Evolutionary conservation across 2,888 invertebrate genomes (phyloP).

Genomic region (Pollenia amentaria): DNA sequence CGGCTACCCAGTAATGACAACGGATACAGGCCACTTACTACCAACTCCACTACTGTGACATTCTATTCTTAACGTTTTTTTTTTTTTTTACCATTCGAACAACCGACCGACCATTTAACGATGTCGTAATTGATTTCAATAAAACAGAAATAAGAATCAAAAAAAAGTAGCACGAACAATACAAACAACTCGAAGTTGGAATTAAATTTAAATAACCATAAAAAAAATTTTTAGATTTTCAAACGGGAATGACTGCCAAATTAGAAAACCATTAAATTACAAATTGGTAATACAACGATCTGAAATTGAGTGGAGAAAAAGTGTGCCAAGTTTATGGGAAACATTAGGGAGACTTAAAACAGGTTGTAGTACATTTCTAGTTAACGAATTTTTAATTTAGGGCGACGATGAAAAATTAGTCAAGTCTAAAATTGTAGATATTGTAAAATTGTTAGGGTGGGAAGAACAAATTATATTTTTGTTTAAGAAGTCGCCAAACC

Average conservation of each 20-base stretch:
- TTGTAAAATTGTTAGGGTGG: too few species aligned
- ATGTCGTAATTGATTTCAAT: slow-evolving; percentile 62
- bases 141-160: slow-evolving; percentile 2
- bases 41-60: slow-evolving; percentile 18
- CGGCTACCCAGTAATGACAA: slow-evolving; percentile 43
- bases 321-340: too few species aligned
- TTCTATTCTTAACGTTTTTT: slow-evolving; percentile 27
- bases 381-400: too few species aligned
- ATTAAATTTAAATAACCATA: slow-evolving; percentile 21
- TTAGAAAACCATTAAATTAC: slow-evolving; percentile 37
- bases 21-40: slow-evolving; percentile 48
- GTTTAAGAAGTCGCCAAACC: too few species aligned
- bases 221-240: slow-evolving; percentile 11
- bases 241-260: slow-evolving; percentile 27
- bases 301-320: too few species aligned
- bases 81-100: slow-evolving; percentile 14
- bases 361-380: too few species aligned
- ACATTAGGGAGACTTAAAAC: too few species aligned
- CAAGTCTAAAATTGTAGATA: too few species aligned
- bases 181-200: not conserved
- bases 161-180: slow-evolving; percentile 38
- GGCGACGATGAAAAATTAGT: too few species aligned
- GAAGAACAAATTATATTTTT: too few species aligned
- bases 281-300: not conserved
- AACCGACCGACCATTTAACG: slow-evolving; percentile 32